A percentile compares a stretch with the other conserved stretches of the same genome.
These are phyloP conservation scores for Seriola aureovittata DNA, from an alignment of 2,113 vertebrate genomes.

Conservation along the genomic window DNA sequence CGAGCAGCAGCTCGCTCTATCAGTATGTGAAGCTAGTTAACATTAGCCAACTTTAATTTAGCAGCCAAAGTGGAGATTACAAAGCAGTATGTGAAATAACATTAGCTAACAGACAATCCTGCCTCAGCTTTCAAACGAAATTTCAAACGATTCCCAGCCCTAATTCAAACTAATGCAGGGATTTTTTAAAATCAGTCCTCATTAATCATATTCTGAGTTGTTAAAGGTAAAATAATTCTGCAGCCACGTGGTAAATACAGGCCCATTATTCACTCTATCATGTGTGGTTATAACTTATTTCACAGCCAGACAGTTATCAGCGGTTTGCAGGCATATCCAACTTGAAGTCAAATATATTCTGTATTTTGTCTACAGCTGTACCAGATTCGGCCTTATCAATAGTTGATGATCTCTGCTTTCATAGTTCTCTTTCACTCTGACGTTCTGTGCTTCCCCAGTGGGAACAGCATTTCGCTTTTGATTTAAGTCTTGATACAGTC, in stretches of 20 bases:
- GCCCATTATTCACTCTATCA: constrained; percentile 23
- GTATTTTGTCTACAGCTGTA: constrained; percentile 84
- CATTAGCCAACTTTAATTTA: no score
- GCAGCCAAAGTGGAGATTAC: no score
- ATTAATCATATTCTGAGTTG: background rate
- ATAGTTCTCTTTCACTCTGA: constrained; percentile 75
- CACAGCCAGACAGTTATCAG: constrained; percentile 72
- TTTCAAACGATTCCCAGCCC: background rate
- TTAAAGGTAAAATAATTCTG: background rate
- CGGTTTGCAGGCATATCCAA: constrained; percentile 66
- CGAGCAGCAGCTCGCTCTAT: no score
- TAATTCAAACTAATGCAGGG: background rate
- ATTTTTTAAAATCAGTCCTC: background rate
- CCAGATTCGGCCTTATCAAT: constrained; percentile 81
- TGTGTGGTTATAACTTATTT: constrained; percentile 53
- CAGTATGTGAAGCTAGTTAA: no score
- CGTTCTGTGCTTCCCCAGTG: constrained; percentile 64
- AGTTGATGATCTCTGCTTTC: constrained; percentile 82
- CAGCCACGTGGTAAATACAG: constrained; percentile 3
- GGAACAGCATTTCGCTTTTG: constrained; percentile 79
- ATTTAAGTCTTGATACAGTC: constrained; percentile 76
- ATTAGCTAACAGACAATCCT: no score
- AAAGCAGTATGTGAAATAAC: no score
- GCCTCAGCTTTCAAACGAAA: no score
- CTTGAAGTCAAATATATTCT: constrained; percentile 80